Conservation (phyloP, 2,797 vertebrate species). For the Distichodus sexfasciatus region DNA sequence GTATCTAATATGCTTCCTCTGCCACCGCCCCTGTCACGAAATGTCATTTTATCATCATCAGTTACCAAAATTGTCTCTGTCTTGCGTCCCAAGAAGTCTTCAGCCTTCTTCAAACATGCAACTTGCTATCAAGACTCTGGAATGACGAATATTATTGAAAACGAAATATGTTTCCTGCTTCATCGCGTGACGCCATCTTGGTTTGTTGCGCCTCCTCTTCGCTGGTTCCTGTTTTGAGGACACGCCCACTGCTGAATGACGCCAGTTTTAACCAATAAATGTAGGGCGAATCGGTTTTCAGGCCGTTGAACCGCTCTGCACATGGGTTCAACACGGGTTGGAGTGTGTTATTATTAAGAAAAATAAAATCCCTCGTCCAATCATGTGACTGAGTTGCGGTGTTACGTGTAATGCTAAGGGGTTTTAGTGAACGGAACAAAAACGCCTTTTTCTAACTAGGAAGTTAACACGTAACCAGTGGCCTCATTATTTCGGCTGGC, state of each 20-base stretch:
- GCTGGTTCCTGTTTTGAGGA: conserved; percentile 70
- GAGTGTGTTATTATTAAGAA: too few species aligned
- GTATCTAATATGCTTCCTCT: conserved; percentile 42
- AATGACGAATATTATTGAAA: conserved; percentile 67
- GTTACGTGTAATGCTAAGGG: too few species aligned
- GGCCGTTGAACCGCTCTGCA: not conserved
- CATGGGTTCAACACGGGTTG: conserved; percentile 30
- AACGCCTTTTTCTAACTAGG: too few species aligned
- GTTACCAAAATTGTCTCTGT: conserved; percentile 66
- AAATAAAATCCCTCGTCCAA: not conserved
- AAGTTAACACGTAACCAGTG: too few species aligned
- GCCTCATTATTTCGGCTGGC: too few species aligned
- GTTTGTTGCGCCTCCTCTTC: conserved; percentile 59
- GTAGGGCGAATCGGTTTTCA: not conserved
- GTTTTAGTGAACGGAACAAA: too few species aligned
- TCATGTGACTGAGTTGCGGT: too few species aligned
- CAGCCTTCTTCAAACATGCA: conserved; percentile 33
- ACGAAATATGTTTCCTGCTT: conserved; percentile 73
- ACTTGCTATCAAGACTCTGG: conserved; percentile 21
- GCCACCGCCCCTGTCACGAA: conserved; percentile 71
- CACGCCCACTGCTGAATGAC: conserved; percentile 50
- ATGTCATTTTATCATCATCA: not conserved
- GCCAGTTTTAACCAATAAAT: conserved; percentile 38
- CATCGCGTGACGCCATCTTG: conserved; percentile 80
- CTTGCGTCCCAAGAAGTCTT: conserved; percentile 57